These are phyloP conservation scores for Hypotaenidia okinawae DNA, from an alignment of 2,797 vertebrate species.

Conservation along the genomic window DNA sequence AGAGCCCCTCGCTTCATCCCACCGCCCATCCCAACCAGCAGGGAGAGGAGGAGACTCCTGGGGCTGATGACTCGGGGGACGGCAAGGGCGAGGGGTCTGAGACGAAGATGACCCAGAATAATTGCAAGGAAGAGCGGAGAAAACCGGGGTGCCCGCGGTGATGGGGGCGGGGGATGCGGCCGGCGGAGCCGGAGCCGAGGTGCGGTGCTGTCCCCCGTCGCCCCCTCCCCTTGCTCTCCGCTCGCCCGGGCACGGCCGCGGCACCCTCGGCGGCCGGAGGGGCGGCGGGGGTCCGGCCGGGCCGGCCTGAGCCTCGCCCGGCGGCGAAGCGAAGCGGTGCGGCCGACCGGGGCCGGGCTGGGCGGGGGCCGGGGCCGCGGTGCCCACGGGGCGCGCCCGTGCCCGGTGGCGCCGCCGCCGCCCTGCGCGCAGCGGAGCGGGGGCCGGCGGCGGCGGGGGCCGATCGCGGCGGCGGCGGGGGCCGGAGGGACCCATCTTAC, in stretches of 20 bases:
- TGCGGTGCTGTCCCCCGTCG: background rate
- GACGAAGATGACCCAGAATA: conserved; percentile 40
- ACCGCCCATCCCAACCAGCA: background rate
- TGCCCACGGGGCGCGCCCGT: background rate
- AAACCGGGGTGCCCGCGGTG: background rate
- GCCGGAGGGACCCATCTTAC: conserved; percentile 65
- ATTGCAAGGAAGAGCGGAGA: background rate
- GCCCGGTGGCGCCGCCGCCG: background rate
- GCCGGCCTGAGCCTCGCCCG: background rate
- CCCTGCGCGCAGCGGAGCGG: background rate
- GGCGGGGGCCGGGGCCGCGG: background rate
- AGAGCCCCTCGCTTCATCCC: background rate
- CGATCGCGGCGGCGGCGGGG: background rate
- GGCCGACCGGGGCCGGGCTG: background rate
- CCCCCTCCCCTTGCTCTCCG: background rate
- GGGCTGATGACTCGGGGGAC: background rate
- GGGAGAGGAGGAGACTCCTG: background rate
- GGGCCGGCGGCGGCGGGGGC: background rate
- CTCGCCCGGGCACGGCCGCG: background rate
- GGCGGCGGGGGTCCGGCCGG: background rate
- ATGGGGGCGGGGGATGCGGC: background rate
- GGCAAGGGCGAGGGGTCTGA: background rate
- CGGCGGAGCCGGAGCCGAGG: background rate
- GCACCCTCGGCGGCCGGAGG: background rate
- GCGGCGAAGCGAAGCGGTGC: background rate